Evolutionary conservation across 2,797 vertebrate genomes (phyloP), one percentile per base, ranked within the genome.

Genomic region (Anomalospiza imberbis): DNA sequence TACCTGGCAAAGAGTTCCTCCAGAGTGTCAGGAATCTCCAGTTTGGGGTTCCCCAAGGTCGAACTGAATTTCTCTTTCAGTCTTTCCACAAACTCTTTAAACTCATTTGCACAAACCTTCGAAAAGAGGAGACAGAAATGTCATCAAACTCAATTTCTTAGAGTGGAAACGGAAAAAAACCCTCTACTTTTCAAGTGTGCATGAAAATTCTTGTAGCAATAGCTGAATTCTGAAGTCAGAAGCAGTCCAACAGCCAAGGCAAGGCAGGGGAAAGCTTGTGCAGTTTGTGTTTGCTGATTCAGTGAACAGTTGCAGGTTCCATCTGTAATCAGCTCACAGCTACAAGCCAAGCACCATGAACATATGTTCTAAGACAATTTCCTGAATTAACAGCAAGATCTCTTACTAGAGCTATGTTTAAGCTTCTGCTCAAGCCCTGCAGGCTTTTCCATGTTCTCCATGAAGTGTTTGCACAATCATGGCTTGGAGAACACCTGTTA

Each of bases 41-140:
- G 84, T 15, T 98, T 95, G 17, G 96, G 93, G 34, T 97, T 93
- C 66, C 89, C 98, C 28, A 98, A 77, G 17, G 98, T 95, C 0
- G 99, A 97, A 94, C 98, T 99, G 97, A 99, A 99, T 97, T 99
- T 99, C 76, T 98, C 97, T 90, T 98, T 98, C 66, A 99, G 98
- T 45, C 98, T 98, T 54, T 97, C 97, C 88, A 98, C 97, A 84
- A 99, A 99, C 93, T 99, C 99, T 17, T 98, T 98, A 93, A 99
- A 99, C 31, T 98, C 98, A 31, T 92, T 87, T 40, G 98, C 98
- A 88, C 99, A 99, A 89, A 99, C 98, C 99, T 99, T 94, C 10
- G 12, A 79, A 74, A 18, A 48, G 8, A 63, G 60, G 42, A 96
- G 45, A 71, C 1, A 36, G 47, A 87, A 86, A 88, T 3, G 14